Conservation (phyloP, 2,888 invertebrate genomes). For the Meteorus colon region DNA sequence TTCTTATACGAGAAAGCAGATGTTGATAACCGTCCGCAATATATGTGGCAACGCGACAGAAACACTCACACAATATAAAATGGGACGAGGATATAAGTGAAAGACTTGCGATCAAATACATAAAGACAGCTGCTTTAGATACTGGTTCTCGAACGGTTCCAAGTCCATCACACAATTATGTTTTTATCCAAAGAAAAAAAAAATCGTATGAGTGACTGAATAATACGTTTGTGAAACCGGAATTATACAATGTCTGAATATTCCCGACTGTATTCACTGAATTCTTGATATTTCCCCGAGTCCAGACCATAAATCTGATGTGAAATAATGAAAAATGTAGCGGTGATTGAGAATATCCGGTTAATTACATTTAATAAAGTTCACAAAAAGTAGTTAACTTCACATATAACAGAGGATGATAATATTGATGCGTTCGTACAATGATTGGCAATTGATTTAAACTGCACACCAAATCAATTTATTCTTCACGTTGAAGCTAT, state of each 20-base stretch:
- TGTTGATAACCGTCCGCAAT: conserved; percentile 62
- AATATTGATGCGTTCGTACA: too few species aligned
- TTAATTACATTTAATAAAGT: too few species aligned
- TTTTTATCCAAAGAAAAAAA: conserved; percentile 3
- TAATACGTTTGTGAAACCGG: neutral
- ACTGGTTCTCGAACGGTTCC: neutral
- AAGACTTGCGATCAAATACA: neutral
- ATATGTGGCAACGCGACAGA: conserved; percentile 43
- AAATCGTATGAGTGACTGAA: conserved; percentile 21
- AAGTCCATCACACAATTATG: neutral
- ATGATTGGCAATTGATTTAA: too few species aligned
- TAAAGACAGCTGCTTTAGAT: conserved; percentile 30
- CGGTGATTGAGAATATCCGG: too few species aligned
- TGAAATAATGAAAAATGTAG: neutral
- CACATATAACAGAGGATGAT: too few species aligned
- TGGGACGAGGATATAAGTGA: conserved; percentile 47
- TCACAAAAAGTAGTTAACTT: too few species aligned
- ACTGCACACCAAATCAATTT: too few species aligned
- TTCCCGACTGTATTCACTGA: neutral
- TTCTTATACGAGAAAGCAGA: conserved; percentile 57
- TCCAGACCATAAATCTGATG: conserved; percentile 27
- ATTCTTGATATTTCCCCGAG: neutral
- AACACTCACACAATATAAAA: conserved; percentile 30
- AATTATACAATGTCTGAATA: neutral
- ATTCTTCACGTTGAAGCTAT: neutral